Evolutionary conservation across 2,113 vertebrate genomes (phyloP).

Genomic region (Rallus limicola): DNA sequence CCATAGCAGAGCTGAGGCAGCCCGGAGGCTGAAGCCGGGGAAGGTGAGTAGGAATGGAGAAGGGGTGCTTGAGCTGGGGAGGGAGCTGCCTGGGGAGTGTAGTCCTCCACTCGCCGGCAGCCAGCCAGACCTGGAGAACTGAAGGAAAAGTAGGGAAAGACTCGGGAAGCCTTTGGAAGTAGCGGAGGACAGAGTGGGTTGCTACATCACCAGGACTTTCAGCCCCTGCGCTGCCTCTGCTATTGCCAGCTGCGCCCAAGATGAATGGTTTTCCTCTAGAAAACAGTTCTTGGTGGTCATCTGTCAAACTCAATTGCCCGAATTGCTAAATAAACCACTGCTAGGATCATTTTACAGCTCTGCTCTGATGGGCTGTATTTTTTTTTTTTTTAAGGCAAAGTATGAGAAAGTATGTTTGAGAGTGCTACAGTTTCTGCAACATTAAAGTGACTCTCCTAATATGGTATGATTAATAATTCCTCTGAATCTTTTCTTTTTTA

Average conservation of each 20-base stretch:
- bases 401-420: not conserved
- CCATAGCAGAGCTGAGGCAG: not conserved
- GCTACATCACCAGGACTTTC: not conserved
- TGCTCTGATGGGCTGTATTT: not conserved
- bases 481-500: not conserved
- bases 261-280: not conserved
- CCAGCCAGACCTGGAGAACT: not conserved
- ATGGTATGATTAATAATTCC: not conserved
- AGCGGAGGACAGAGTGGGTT: not conserved
- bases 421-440: not conserved
- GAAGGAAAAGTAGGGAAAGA: not conserved
- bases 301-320: conserved; percentile 1
- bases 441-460: not conserved
- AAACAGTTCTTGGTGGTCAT: conserved; percentile 14
- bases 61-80: not conserved
- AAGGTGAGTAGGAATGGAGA: conserved; percentile 53
- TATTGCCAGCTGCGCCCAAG: not conserved
- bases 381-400: not conserved
- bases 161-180: not conserved
- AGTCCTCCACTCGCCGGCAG: not conserved
- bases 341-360: conserved; percentile 7
- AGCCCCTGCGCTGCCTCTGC: not conserved
- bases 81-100: not conserved
- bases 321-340: not conserved
- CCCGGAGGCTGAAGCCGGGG: not conserved